Base-by-base conservation (phyloP, 2,888 invertebrate genomes). In the Melitaea athalia region DNA sequence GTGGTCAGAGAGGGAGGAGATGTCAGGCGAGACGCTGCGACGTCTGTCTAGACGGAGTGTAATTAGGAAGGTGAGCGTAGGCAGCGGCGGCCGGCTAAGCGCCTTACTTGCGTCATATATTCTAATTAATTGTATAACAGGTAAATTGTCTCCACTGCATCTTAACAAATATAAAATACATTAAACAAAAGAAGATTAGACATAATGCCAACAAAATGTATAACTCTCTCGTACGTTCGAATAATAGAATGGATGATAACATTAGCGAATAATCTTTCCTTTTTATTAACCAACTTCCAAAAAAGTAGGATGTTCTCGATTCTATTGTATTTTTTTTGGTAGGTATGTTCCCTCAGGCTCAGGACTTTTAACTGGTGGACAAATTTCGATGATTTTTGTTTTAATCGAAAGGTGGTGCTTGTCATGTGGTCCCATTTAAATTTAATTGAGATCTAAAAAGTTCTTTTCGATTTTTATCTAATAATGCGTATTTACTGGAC, bases 21-120 rank as follows among this genome's bases (percentile, higher is more conserved):
- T 79, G 82, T 83, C 83, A 83, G 83, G 84, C 81, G 87, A 87
- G 85, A 82, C 82, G 77, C 76, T 77, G 79, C 82, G 81, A 79
- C 79, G 81, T 78, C 83, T 83, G 91, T 91, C 91, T 92, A 91
- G 91, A 91, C 92, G 81, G 81, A 84, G 84, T 76, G 79, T 81
- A 82, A 92, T 92, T 91, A 91, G 87, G 87, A 88, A 90, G 91
- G 91, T 89, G 81, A 89, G 85, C 83, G 87, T 88, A 88, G 88
- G 90, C 87, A 81, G 77, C 76, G 76, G 75, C 76, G 77, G 81
- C 69, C 77, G 77, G 78, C 79, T 79, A 77, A 79, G 73, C 78
- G 77, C 77, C 78, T 75, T 76, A 78, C 78, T 83, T 81, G 80
- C 84, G 80, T 87, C 84, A 84, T 78, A n/a, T 55, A 79, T 81